Evolutionary conservation across 2,888 invertebrate genomes (phyloP), one percentile per base, ranked within the genome.

Genomic region (Lathronympha strigana): DNA sequence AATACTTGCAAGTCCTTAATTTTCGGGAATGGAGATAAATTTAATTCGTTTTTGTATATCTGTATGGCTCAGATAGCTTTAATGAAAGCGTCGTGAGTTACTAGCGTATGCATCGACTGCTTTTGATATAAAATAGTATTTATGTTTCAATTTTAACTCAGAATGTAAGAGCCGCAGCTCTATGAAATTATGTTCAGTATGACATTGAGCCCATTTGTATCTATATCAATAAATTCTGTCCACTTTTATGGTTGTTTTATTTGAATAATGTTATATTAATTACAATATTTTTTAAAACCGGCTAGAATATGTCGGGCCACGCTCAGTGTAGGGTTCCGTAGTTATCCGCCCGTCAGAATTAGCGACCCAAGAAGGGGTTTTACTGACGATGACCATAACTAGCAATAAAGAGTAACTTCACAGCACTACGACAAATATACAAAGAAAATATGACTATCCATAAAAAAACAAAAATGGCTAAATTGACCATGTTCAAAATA

Each of bases 161-260:
- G 67, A 74, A 71, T 75, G 70, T 77, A 76, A 8, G 28, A 21
- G 47, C 58, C 25, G 50, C n/a, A 40, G 60, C 60, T 78, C 72
- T 68, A 79, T 77, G 75, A 75, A 79, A 81, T 82, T 83, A 78
- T 82, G 82, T 86, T 79, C 66, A 40, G 47, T 66, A 72, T 83
- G 81, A 87, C 77, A 79, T 77, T 79, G 78, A 83, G 76, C 84
- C 82, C 83, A 81, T 84, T 87, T 89, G 83, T 89, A 90, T 86
- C 84, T 87, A 86, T 84, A 84, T 79, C 82, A 88, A 88, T 90
- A 88, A 90, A 90, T 86, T 88, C 88, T 90, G 90, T 90, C 89
- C 89, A 88, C 83, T 83, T 83, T 79, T 50, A 69, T 45, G 66
- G 67, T 71, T 66, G 71, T 84, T 87, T 87, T 80, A 83, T 84